phyloP scores from a whole-genome alignment of 2,888 invertebrate species.

The Pyrgus malvae region DNA sequence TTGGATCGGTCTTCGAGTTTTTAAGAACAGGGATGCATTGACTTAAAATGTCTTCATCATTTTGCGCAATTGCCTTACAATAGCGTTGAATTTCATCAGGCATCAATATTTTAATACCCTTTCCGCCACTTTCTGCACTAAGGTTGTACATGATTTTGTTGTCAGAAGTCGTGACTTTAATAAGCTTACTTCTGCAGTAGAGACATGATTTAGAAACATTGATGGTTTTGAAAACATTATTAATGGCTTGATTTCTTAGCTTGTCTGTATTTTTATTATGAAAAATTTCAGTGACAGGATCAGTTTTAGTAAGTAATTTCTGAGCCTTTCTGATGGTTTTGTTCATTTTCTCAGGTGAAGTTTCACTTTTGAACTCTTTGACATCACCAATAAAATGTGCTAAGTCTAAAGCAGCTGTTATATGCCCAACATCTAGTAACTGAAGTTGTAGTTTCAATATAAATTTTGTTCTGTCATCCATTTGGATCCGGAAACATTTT shows the following conservation, averaged over 20 bases:
- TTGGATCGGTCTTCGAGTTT: conserved; percentile 70
- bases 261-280: conserved; percentile 76
- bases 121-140: conserved; percentile 47
- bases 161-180: conserved; percentile 81
- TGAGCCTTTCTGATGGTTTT: conserved; percentile 67
- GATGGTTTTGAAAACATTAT: conserved; percentile 68
- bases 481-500: conserved; percentile 86
- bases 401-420: conserved; percentile 87
- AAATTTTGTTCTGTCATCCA: conserved; percentile 71
- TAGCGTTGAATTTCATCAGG: conserved; percentile 86
- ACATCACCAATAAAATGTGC: conserved; percentile 67
- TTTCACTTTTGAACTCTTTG: conserved; percentile 54
- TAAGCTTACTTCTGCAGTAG: conserved; percentile 74
- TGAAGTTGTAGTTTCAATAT: conserved; percentile 86
- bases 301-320: conserved; percentile 56
- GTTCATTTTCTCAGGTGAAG: conserved; percentile 67
- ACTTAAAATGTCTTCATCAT: conserved; percentile 86
- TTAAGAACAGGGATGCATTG: conserved; percentile 87
- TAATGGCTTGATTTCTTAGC: conserved; percentile 68
- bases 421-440: conserved; percentile 87
- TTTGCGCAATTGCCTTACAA: conserved; percentile 86
- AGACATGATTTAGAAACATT: conserved; percentile 75
- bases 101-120: conserved; percentile 78
- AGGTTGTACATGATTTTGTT: conserved; percentile 82
- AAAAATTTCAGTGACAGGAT: conserved; percentile 55